Evolutionary conservation across 2,797 vertebrate species (phyloP).

Genomic region (Anniella stebbinsi): DNA sequence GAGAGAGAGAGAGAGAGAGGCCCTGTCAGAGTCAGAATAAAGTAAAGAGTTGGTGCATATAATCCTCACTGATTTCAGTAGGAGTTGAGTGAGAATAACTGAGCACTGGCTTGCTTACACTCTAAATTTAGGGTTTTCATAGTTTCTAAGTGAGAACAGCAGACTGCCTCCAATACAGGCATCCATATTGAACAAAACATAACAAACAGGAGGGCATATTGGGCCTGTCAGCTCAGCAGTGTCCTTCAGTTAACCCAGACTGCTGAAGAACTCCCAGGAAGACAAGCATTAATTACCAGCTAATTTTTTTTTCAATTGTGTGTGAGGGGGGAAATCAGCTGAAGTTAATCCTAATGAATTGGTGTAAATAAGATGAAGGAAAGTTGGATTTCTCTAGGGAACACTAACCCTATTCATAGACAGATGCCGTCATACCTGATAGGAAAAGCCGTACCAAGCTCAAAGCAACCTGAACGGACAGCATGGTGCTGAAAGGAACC

Average conservation of each 20-base stretch:
- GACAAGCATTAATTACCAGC: slow-evolving; percentile 61
- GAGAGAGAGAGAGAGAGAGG: no score
- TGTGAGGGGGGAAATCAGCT: slow-evolving; percentile 51
- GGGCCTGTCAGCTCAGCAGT: slow-evolving; percentile 17
- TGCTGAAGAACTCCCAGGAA: slow-evolving; percentile 44
- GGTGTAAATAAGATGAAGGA: slow-evolving; percentile 49
- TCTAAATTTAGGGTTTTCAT: neutral
- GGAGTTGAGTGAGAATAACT: neutral
- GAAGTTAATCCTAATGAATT: slow-evolving; percentile 49
- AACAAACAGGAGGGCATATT: slow-evolving; percentile 13
- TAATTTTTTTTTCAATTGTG: slow-evolving; percentile 60
- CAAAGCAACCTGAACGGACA: neutral
- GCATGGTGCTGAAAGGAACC: neutral
- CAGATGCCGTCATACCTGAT: neutral
- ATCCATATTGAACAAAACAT: neutral
- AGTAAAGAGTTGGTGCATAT: neutral
- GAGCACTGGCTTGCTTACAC: no score
- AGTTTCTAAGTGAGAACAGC: slow-evolving; percentile 24
- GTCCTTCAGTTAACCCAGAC: slow-evolving; percentile 59
- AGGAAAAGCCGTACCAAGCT: neutral
- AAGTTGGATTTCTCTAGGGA: slow-evolving; percentile 51
- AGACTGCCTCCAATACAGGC: neutral
- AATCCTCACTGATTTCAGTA: neutral
- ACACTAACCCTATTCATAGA: slow-evolving; percentile 18
- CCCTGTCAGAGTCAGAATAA: neutral